Evolutionary conservation across 2,113 vertebrate species (phyloP).

Genomic region (Ciconia maguari): DNA sequence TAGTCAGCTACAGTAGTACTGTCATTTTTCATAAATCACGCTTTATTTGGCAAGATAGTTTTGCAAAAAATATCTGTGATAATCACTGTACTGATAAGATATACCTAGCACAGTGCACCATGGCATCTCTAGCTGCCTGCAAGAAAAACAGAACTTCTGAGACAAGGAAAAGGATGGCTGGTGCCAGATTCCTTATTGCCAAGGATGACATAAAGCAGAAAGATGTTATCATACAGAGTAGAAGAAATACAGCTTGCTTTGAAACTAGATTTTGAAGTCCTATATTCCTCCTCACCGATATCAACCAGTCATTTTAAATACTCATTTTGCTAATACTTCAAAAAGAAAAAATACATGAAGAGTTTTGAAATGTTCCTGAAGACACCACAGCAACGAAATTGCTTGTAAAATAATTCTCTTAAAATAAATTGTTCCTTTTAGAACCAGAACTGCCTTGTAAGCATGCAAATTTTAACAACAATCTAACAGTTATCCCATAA

Average conservation of each 20-base stretch:
- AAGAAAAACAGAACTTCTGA: not conserved
- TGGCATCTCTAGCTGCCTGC: not conserved
- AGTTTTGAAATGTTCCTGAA: not conserved
- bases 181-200: not conserved
- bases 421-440: not conserved
- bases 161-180: not conserved
- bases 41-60: not conserved
- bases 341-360: not conserved
- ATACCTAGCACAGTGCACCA: not conserved
- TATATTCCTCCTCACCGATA: not conserved
- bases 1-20: not conserved
- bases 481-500: not conserved
- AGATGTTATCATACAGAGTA: not conserved
- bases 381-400: not conserved
- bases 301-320: not conserved
- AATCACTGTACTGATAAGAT: not conserved
- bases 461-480: not conserved
- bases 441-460: not conserved
- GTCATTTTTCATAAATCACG: not conserved
- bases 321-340: not conserved
- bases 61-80: not conserved
- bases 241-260: not conserved
- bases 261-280: not conserved
- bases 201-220: not conserved
- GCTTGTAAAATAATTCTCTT: not conserved